Conservation (phyloP, 2,888 invertebrate genomes). For the Agrotis exclamationis region DNA sequence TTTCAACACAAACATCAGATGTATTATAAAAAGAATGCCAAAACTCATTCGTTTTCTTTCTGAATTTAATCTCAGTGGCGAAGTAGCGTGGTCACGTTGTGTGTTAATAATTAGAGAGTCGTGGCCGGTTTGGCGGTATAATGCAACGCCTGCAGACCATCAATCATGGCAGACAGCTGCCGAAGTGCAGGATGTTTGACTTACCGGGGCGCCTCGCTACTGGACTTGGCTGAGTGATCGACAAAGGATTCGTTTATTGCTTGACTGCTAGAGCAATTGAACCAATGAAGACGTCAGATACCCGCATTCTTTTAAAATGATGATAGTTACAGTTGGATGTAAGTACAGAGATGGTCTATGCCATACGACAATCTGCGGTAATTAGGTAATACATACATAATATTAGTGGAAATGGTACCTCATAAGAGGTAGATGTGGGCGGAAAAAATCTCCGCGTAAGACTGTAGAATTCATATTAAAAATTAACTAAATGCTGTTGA, state of each 20-base stretch:
- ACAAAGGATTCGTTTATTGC: constrained; percentile 33
- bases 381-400: too few species aligned
- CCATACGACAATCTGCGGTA: too few species aligned
- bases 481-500: too few species aligned
- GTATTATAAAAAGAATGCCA: constrained; percentile 2
- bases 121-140: constrained; percentile 27
- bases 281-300: neutral
- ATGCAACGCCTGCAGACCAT: constrained; percentile 53
- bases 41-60: constrained; percentile 10
- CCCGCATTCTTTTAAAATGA: neutral
- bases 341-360: too few species aligned
- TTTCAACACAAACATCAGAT: neutral
- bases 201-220: constrained; percentile 57
- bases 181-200: constrained; percentile 62
- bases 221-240: constrained; percentile 32
- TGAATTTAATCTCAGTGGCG: neutral
- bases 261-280: neutral
- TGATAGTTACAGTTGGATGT: neutral
- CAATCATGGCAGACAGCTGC: constrained; percentile 58
- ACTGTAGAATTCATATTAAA: too few species aligned
- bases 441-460: too few species aligned
- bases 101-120: constrained; percentile 51
- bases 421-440: too few species aligned
- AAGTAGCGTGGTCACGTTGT: constrained; percentile 14
- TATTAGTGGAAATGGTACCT: too few species aligned